Evolutionary conservation across 37 sponge, comb jelly and placozoan genomes (phyloP).

Genomic region (Ianthella basta): DNA sequence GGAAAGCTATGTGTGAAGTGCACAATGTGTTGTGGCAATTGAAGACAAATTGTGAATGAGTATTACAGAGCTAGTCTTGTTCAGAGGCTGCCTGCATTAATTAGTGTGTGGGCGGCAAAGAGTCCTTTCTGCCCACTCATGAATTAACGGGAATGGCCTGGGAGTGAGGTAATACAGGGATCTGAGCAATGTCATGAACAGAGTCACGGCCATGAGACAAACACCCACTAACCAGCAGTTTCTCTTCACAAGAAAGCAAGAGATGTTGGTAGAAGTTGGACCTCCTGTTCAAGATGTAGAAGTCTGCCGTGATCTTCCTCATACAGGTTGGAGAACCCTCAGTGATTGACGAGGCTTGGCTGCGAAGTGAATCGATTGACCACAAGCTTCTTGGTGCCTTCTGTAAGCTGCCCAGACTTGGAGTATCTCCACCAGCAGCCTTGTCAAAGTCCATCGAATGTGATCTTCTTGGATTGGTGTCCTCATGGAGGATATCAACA

Average conservation of each 20-base stretch:
- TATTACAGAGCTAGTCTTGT: too few species aligned
- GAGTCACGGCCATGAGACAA: too few species aligned
- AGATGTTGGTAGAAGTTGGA: slow-evolving; percentile 58
- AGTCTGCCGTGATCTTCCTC: slow-evolving; percentile 25
- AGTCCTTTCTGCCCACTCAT: too few species aligned
- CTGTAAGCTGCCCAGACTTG: not conserved
- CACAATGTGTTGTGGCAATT: too few species aligned
- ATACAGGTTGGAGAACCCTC: not conserved
- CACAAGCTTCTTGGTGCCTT: not conserved
- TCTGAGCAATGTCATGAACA: too few species aligned
- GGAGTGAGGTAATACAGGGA: too few species aligned
- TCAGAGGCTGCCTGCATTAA: too few species aligned
- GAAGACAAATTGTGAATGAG: too few species aligned
- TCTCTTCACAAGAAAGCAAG: slow-evolving; percentile 26
- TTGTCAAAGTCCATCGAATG: slow-evolving; percentile 15
- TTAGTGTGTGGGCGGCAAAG: too few species aligned
- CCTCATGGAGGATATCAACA: too few species aligned
- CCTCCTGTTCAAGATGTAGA: slow-evolving; percentile 51
- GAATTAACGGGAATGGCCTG: too few species aligned
- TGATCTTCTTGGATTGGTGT: not conserved
- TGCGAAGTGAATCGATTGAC: not conserved
- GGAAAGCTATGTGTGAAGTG: too few species aligned
- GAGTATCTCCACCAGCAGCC: not conserved
- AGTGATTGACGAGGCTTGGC: not conserved
- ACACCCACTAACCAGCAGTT: slow-evolving; percentile 44